Evolutionary conservation across 1,140 invertebrate genomes (phyloP).

Genomic region (Zaprionus africanus): DNA sequence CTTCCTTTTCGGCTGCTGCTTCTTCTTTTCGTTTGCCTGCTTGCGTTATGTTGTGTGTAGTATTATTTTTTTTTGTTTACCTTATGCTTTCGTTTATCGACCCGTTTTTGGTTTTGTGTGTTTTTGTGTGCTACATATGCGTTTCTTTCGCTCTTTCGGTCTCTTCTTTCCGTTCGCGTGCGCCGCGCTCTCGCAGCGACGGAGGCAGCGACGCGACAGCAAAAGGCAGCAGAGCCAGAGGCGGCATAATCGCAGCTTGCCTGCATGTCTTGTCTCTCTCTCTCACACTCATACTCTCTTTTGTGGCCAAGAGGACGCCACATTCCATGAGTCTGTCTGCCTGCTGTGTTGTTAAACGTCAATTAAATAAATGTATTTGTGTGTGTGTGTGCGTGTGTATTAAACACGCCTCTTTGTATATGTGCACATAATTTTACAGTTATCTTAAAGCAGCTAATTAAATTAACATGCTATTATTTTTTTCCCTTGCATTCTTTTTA

Average conservation of each 20-base stretch:
- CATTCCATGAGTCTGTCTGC: constrained; percentile 2
- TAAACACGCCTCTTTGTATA: background rate
- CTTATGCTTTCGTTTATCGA: constrained; percentile 83
- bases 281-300: background rate
- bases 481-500: constrained; percentile 14
- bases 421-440: background rate
- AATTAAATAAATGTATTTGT: background rate
- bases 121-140: constrained; percentile 68
- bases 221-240: background rate
- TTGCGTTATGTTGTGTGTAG: constrained; percentile 41
- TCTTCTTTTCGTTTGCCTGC: constrained; percentile 14
- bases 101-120: constrained; percentile 70
- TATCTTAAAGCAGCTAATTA: constrained; percentile 24
- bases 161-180: constrained; percentile 31
- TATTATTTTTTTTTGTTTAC: constrained; percentile 76
- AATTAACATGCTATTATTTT: constrained; percentile 24
- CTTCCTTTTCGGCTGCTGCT: constrained; percentile 46
- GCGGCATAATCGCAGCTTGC: constrained; percentile 44
- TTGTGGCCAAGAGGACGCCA: constrained; percentile 6
- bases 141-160: constrained; percentile 40
- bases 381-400: background rate
- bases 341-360: constrained; percentile 6
- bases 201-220: constrained; percentile 4
- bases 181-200: constrained; percentile 31
- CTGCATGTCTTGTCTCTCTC: constrained; percentile 8